Evolutionary conservation across 2,797 vertebrate genomes (phyloP), one percentile per base, ranked within the genome.

Genomic region (Amblyopsis hoosieri): DNA sequence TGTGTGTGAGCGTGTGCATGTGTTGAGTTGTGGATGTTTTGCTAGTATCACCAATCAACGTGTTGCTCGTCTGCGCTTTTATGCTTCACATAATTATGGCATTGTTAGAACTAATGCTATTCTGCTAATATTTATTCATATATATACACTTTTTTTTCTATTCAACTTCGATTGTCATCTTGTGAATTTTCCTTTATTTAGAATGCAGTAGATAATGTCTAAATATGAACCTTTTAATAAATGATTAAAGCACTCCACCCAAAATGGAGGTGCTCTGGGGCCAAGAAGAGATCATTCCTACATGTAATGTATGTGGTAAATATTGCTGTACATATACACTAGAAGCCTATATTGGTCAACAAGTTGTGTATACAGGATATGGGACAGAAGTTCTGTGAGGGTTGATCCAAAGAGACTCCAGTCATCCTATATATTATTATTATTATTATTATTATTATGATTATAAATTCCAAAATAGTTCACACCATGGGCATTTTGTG

Each of bases 41-140:
- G 37, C 37, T 42, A 42, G 37, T 9, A 42, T 42, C 37, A 42
- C 37, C 37, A 42, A 42, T 42, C 37, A 42, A 10, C 9, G 37
- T 8, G 37, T 42, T 42, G 37, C 37, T 42, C 8, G 37, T 42
- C 37, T 42, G 37, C 37, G 37, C 37, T 42, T 68, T 62, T 82
- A 69, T 71, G 73, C 81, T 69, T 81, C 42, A 66, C 37, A n/a
- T 70, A 66, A 63, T 73, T 70, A 65, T 72, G 49, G 2, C 37
- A 67, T 65, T 75, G 67, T 69, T 64, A 72, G 81, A 54, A 81
- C 68, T 72, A 29, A 29, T 29, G 66, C 69, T 75, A 71, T 74
- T 63, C 79, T 78, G 62, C 78, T 65, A 60, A 74, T 65, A 72
- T 66, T 76, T 66, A 29, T 82, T 69, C 78, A 37, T 70, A 71